A percentile compares a stretch with the other conserved stretches of the same genome.
Evolutionary conservation across 2,888 invertebrate genomes (phyloP).

Genomic region (Dryococelus australis): DNA sequence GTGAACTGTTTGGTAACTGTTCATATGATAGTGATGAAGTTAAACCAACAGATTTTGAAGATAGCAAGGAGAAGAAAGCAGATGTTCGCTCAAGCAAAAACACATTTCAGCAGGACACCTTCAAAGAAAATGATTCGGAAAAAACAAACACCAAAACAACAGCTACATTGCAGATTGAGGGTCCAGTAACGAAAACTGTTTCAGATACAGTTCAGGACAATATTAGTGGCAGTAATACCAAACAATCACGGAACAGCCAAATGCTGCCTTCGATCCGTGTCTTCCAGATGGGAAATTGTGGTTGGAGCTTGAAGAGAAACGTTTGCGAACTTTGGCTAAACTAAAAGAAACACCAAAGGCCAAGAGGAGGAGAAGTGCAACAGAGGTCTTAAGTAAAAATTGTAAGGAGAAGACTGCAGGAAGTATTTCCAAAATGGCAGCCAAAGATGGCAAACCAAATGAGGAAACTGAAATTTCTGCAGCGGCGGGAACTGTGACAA

Average conservation of each 20-base stretch:
- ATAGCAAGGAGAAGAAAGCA: not conserved
- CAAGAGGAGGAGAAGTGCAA: not conserved
- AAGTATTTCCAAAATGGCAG: not conserved
- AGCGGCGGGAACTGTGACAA: not conserved
- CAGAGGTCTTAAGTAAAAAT: not conserved
- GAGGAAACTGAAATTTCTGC: not conserved
- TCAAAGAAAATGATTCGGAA: not conserved
- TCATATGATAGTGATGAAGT: not conserved
- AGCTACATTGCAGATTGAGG: not conserved
- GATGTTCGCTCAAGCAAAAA: not conserved
- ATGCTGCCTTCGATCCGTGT: not conserved
- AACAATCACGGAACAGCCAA: not conserved
- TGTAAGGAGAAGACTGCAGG: not conserved
- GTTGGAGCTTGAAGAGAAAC: slow-evolving; percentile 34
- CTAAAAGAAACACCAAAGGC: slow-evolving; percentile 25
- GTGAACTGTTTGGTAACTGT: not conserved
- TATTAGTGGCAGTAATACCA: not conserved
- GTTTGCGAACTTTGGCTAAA: slow-evolving; percentile 30
- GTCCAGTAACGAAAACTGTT: not conserved
- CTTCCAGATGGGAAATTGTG: slow-evolving; percentile 1
- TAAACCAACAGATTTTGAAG: not conserved
- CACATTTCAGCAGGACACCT: not conserved
- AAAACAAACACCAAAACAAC: not conserved
- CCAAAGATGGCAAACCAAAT: not conserved
- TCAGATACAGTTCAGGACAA: not conserved